These are phyloP conservation scores for Spheniscus humboldti DNA, from an alignment of 2,797 vertebrate species.

Conservation along the genomic window DNA sequence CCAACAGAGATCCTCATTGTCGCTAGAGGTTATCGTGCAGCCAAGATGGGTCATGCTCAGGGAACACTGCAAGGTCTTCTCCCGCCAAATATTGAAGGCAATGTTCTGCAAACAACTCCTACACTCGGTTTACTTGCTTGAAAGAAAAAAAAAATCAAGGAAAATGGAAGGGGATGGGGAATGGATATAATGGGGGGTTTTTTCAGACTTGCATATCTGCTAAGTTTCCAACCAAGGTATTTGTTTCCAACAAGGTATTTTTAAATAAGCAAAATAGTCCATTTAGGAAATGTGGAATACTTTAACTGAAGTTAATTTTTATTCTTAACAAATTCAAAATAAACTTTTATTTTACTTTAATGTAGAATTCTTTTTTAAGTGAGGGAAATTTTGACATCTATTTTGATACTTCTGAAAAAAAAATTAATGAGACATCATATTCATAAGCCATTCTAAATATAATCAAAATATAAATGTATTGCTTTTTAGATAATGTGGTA, in stretches of 20 bases:
- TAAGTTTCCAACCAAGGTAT: background rate
- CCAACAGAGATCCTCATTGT: background rate
- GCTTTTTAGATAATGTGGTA: background rate
- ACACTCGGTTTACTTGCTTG: background rate
- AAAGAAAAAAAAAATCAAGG: background rate
- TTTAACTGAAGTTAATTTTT: background rate
- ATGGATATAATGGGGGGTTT: rapidly evolving
- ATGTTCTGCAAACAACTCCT: background rate
- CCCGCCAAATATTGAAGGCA: background rate
- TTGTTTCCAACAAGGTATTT: background rate
- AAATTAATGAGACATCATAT: background rate
- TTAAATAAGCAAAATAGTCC: background rate
- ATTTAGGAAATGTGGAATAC: background rate
- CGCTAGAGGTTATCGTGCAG: rapidly evolving
- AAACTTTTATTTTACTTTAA: background rate
- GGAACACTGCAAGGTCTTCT: background rate
- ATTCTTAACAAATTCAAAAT: background rate
- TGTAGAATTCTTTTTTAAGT: background rate
- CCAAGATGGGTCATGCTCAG: too few species aligned
- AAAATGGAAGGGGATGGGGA: rapidly evolving
- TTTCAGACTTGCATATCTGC: background rate
- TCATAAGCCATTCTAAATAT: background rate
- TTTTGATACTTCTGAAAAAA: background rate
- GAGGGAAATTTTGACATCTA: background rate
- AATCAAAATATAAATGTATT: background rate